Conservation (phyloP, 2,113 vertebrate genomes). For the Petroica traversi region DNA sequence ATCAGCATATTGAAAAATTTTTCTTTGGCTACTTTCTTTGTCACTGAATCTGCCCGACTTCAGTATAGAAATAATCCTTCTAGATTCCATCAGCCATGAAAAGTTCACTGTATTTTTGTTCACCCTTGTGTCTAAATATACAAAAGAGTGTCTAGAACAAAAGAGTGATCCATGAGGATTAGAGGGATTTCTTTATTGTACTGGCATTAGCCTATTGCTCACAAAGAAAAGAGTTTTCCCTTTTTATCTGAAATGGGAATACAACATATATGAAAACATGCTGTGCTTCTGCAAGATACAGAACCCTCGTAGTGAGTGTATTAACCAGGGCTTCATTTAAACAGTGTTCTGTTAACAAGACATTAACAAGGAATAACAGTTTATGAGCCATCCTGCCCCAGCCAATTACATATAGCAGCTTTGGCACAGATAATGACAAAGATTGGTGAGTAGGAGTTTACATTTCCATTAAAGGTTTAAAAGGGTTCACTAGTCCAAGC, state of each 20-base stretch:
- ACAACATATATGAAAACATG: neutral
- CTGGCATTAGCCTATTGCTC: neutral
- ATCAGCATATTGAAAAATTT: neutral
- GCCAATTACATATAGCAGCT: neutral
- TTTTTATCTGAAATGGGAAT: neutral
- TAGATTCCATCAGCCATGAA: neutral
- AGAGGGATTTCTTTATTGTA: neutral
- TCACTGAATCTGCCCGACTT: neutral
- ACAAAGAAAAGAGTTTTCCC: neutral
- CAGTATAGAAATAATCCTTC: neutral
- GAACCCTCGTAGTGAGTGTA: neutral
- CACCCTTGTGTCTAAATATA: neutral
- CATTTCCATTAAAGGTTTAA: slow-evolving; percentile 13
- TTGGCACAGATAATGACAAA: neutral
- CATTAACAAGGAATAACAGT: neutral
- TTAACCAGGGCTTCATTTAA: neutral
- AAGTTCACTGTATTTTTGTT: neutral
- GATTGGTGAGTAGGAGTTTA: slow-evolving; percentile 2
- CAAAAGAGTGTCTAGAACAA: neutral
- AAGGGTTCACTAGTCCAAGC: neutral
- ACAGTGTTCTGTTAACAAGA: neutral
- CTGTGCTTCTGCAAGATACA: neutral
- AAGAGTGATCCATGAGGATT: neutral
- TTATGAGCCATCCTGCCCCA: neutral
- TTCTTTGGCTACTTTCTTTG: neutral